Evolutionary conservation across 2,113 vertebrate species (phyloP).

Genomic region (Paradoxurus hermaphroditus): DNA sequence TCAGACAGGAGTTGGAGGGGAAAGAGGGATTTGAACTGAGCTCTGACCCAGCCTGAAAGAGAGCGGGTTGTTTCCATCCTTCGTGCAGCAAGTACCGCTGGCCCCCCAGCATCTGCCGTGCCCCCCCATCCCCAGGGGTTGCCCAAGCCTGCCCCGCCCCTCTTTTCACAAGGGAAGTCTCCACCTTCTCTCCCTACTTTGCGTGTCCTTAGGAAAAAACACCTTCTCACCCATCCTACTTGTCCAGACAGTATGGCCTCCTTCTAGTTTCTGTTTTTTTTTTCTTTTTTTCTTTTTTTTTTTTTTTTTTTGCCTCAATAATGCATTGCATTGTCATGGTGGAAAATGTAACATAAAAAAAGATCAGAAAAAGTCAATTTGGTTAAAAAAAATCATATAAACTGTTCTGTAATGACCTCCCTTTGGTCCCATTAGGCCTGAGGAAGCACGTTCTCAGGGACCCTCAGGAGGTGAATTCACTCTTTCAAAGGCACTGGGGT

Average conservation of each 20-base stretch:
- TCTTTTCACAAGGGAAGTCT: accelerated
- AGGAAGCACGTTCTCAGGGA: not conserved
- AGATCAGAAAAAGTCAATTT: not conserved
- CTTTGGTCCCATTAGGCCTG: not conserved
- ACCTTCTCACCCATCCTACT: not conserved
- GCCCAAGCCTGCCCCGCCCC: not conserved
- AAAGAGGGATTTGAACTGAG: not conserved
- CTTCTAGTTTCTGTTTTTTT: not conserved
- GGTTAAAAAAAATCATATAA: not conserved
- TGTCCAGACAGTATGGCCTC: not conserved
- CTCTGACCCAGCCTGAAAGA: not conserved
- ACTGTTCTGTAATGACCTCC: not conserved
- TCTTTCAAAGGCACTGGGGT: conserved; percentile 25
- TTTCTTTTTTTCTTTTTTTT: not conserved
- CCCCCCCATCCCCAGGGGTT: accelerated
- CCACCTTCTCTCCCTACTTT: not conserved
- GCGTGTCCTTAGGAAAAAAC: not conserved
- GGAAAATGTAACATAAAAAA: not conserved
- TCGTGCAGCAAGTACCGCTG: accelerated
- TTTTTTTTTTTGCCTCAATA: not conserved
- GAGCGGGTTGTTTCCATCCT: not conserved
- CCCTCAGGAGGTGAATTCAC: not conserved
- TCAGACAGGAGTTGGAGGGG: not conserved
- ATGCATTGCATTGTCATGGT: not conserved
- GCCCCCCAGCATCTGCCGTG: not conserved